Conservation (phyloP, 2,888 invertebrate genomes). For the Cheilosia urbana region DNA sequence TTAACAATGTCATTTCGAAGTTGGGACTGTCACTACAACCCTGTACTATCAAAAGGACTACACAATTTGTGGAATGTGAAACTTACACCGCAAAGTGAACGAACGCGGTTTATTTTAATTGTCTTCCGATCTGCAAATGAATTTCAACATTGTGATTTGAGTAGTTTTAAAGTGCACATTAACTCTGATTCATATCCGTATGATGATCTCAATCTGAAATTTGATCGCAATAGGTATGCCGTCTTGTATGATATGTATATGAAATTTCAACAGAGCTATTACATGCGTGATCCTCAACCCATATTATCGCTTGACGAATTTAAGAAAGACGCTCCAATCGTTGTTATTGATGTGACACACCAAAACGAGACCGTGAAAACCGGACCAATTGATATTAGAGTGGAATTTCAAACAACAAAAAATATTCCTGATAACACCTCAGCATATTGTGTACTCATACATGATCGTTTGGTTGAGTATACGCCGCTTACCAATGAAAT, state of each 20-base stretch:
- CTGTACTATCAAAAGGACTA: slow-evolving; percentile 35
- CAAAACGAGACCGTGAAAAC: slow-evolving; percentile 77
- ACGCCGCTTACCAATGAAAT: slow-evolving; percentile 25
- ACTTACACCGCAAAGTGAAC: slow-evolving; percentile 47
- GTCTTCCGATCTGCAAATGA: slow-evolving; percentile 11
- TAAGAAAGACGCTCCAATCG: slow-evolving; percentile 72
- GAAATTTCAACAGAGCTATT: slow-evolving; percentile 77
- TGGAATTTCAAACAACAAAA: slow-evolving; percentile 77
- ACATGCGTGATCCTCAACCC: slow-evolving; percentile 56
- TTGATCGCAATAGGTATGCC: slow-evolving; percentile 62
- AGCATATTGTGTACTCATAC: slow-evolving; percentile 75
- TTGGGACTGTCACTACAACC: slow-evolving; percentile 54
- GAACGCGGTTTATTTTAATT: slow-evolving; percentile 32
- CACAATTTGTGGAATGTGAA: slow-evolving; percentile 64
- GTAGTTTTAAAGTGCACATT: slow-evolving; percentile 52
- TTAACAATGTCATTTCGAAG: slow-evolving; percentile 53
- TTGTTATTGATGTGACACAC: slow-evolving; percentile 22
- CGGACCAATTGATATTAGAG: slow-evolving; percentile 77
- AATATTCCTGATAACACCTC: slow-evolving; percentile 76
- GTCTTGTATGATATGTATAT: slow-evolving; percentile 73
- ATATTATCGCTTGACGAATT: slow-evolving; percentile 63
- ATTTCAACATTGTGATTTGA: slow-evolving; percentile 43
- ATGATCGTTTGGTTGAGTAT: slow-evolving; percentile 59
- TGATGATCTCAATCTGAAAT: slow-evolving; percentile 63
- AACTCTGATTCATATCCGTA: slow-evolving; percentile 68